Conservation (phyloP, 2,113 vertebrate species). For the Donacobius atricapilla region DNA sequence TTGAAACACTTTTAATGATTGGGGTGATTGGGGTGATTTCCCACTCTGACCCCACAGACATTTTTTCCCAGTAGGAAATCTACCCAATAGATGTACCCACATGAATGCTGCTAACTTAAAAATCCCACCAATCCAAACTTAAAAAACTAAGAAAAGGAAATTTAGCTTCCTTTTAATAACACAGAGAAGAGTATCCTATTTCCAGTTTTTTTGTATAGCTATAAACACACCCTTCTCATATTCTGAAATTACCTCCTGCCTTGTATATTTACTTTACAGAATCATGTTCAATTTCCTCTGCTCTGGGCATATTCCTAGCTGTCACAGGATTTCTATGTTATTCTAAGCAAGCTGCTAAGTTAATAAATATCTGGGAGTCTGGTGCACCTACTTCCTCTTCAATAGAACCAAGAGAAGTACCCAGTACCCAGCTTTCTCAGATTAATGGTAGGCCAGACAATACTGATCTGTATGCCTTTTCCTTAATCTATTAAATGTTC, state of each 20-base stretch:
- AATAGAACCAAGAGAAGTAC: not conserved
- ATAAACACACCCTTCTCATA: not conserved
- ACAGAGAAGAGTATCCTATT: not conserved
- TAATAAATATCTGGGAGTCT: not conserved
- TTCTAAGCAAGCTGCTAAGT: not conserved
- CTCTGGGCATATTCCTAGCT: not conserved
- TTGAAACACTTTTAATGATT: not conserved
- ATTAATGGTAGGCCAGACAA: not conserved
- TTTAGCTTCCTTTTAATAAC: not conserved
- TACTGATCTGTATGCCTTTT: fast-evolving
- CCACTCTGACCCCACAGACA: not conserved
- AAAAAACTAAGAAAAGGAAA: not conserved
- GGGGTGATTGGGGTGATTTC: not conserved
- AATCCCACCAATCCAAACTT: not conserved
- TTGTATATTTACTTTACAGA: not conserved
- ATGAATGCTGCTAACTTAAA: not conserved
- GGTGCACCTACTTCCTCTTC: not conserved
- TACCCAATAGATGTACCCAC: not conserved
- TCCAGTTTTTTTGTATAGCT: not conserved
- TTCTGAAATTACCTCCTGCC: not conserved
- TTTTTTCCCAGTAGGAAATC: not conserved
- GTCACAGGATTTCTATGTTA: not conserved
- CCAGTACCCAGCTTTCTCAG: not conserved
- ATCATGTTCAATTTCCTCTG: not conserved
- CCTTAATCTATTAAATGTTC: not conserved